These are phyloP conservation scores for Pongo abelii DNA, from an alignment of 2,113 vertebrate genomes.

Conservation along the genomic window DNA sequence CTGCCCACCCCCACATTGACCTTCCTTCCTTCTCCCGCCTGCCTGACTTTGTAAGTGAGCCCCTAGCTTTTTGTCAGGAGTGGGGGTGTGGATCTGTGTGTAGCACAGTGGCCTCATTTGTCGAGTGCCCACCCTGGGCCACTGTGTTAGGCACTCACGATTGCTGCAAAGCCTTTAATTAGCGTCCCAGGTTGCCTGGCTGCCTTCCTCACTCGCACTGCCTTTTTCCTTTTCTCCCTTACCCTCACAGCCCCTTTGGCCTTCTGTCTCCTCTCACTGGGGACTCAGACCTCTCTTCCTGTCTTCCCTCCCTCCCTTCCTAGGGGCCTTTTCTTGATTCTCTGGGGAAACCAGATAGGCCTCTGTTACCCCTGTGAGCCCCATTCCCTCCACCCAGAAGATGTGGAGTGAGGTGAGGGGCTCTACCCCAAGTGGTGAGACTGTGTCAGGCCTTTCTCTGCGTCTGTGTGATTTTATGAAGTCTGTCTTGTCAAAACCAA, in stretches of 20 bases:
- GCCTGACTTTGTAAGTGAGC: background rate
- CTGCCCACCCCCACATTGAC: accelerated
- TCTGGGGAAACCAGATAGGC: background rate
- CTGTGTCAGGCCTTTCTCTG: background rate
- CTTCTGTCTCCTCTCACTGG: background rate
- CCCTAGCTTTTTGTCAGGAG: background rate
- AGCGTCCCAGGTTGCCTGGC: background rate
- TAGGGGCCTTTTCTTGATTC: background rate
- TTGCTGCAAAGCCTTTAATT: background rate
- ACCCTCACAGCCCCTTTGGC: background rate
- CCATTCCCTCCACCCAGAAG: background rate
- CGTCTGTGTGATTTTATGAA: background rate
- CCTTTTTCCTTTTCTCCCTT: no score
- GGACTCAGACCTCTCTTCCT: background rate
- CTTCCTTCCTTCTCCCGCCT: accelerated
- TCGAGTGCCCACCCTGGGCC: background rate
- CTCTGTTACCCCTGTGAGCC: background rate
- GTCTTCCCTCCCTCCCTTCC: background rate
- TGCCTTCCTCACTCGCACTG: no score
- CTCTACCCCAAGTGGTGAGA: background rate
- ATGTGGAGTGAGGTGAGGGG: background rate
- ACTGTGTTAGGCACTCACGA: no score
- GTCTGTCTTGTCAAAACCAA: background rate
- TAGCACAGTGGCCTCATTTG: background rate
- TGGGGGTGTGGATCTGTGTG: background rate